phyloP scores from a whole-genome alignment of 2,888 invertebrate genomes.

The Acleris holmiana region DNA sequence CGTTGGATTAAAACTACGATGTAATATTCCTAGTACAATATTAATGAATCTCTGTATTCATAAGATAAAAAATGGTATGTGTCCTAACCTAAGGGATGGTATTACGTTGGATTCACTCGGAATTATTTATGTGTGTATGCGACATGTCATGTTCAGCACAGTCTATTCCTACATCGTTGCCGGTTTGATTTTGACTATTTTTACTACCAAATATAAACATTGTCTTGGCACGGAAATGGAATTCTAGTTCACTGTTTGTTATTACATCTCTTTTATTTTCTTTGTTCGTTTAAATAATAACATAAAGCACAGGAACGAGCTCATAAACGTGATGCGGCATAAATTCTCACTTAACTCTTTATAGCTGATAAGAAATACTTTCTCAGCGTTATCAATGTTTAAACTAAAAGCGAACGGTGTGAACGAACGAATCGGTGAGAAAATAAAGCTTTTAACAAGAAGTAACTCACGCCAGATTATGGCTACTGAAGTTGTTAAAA shows the following conservation, averaged over 20 bases:
- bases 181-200: neutral
- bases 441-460: conserved; percentile 28
- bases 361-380: conserved; percentile 19
- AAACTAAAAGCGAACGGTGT: conserved; percentile 14
- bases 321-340: conserved; percentile 7
- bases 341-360: neutral
- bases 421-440: conserved; percentile 20
- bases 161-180: neutral
- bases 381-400: conserved; percentile 15
- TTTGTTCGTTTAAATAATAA: neutral
- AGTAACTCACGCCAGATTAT: conserved; percentile 30
- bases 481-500: conserved; percentile 33
- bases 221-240: conserved; percentile 7
- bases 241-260: conserved; percentile 2
- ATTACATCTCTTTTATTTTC: neutral
- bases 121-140: no score
- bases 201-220: neutral
- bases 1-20: neutral
- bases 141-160: no score
- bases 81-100: no score
- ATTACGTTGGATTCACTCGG: no score
- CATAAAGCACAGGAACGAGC: neutral
- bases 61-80: no score
- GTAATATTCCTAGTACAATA: no score
- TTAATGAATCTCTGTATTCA: no score